Evolutionary conservation across 2,888 invertebrate species (phyloP).

Genomic region (Phymatocera aterrima): DNA sequence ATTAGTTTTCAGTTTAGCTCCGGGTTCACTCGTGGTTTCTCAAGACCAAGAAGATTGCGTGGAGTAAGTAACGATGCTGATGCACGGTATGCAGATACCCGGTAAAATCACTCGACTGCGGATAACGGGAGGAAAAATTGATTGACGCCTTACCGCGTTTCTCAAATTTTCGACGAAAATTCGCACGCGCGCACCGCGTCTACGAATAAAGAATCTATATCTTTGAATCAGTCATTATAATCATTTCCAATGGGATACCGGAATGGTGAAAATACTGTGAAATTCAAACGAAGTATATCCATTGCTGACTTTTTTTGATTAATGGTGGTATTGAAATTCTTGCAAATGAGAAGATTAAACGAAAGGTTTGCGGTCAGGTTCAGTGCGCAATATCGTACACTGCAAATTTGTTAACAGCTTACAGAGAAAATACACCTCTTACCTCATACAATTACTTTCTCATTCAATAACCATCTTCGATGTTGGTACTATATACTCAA

Average conservation of each 20-base stretch:
- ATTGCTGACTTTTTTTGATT: not conserved
- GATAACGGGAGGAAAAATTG: not conserved
- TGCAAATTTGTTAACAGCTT: not conserved
- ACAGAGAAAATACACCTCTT: not conserved
- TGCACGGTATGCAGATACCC: not conserved
- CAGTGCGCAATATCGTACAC: not conserved
- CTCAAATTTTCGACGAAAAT: not conserved
- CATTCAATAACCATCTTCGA: slow-evolving; percentile 8
- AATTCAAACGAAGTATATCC: not conserved
- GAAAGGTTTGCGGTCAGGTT: not conserved
- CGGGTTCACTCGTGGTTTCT: not conserved
- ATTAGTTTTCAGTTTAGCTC: not conserved
- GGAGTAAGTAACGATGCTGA: not conserved
- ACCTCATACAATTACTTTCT: not conserved
- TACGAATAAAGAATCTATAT: not conserved
- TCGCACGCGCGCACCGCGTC: not conserved
- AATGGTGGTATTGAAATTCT: not conserved
- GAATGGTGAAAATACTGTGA: not conserved
- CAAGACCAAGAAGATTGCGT: not conserved
- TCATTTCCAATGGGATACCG: not conserved
- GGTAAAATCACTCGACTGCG: too few relatives aligned
- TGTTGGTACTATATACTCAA: too few relatives aligned
- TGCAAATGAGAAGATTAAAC: not conserved
- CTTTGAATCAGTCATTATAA: not conserved
- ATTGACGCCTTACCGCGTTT: not conserved